phyloP scores from a whole-genome alignment of 2,888 invertebrate genomes.

The Leptogaster cylindrica region DNA sequence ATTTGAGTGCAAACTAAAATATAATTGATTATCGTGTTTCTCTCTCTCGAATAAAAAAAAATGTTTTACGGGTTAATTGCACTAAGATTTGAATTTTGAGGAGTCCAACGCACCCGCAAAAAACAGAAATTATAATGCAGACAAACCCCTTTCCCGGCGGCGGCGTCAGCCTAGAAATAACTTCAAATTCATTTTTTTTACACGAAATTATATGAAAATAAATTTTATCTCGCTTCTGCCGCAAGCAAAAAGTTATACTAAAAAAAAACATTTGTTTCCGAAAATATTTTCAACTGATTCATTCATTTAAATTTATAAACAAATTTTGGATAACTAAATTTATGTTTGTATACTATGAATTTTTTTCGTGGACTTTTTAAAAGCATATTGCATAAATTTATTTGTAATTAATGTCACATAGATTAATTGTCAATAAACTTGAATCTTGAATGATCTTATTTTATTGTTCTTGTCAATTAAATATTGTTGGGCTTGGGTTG shows the following conservation, averaged over 20 bases:
- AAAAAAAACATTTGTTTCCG: background rate
- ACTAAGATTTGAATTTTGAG: slow-evolving; percentile 9
- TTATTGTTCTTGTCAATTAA: too few relatives aligned
- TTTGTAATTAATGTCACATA: too few relatives aligned
- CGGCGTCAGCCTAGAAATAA: slow-evolving; percentile 27
- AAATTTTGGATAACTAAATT: too few relatives aligned
- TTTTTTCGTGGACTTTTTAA: too few relatives aligned
- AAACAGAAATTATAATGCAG: slow-evolving; percentile 13
- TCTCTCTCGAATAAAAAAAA: slow-evolving; percentile 23
- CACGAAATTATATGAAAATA: slow-evolving; percentile 7
- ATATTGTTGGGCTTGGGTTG: too few relatives aligned
- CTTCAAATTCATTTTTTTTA: slow-evolving; percentile 14
- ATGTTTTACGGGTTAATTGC: slow-evolving; percentile 3
- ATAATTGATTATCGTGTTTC: slow-evolving; percentile 30
- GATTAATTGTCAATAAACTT: too few relatives aligned
- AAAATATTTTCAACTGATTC: slow-evolving; percentile 16
- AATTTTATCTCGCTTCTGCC: slow-evolving; percentile 9
- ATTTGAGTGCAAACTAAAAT: slow-evolving; percentile 22
- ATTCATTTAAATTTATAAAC: slow-evolving; percentile 30
- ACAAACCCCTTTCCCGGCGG: background rate
- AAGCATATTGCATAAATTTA: too few relatives aligned
- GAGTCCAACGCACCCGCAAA: slow-evolving; percentile 29
- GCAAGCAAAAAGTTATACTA: background rate
- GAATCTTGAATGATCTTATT: too few relatives aligned
- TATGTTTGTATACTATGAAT: too few relatives aligned